Evolutionary conservation across 2,797 vertebrate genomes (phyloP).

Genomic region (Margarornis squamiger): DNA sequence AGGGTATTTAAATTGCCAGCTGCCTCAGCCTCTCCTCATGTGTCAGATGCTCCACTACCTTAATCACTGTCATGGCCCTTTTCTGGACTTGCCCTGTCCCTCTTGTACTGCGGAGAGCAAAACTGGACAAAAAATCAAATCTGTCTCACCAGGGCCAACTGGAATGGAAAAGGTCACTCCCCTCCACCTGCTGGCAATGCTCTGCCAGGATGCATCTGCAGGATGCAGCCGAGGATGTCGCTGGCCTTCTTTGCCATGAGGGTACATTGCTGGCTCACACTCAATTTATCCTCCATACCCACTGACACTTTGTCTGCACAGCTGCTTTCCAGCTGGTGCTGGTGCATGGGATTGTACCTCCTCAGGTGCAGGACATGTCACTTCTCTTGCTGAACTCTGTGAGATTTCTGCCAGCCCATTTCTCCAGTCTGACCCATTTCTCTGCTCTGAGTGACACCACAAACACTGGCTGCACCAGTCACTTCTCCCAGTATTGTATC

Average conservation of each 20-base stretch:
- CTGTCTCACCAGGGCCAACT: background rate
- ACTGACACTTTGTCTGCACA: background rate
- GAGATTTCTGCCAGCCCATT: background rate
- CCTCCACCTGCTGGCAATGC: background rate
- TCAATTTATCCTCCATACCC: background rate
- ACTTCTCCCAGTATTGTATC: background rate
- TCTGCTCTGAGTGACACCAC: background rate
- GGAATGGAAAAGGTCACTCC: background rate
- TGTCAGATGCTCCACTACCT: background rate
- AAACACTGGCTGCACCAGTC: background rate
- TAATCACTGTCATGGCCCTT: background rate
- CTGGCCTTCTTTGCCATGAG: background rate
- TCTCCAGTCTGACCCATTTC: background rate
- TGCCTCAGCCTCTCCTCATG: background rate
- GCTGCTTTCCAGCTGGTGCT: background rate
- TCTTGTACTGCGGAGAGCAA: background rate
- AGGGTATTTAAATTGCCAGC: background rate
- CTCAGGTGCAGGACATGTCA: background rate
- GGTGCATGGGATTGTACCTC: background rate
- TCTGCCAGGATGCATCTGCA: background rate
- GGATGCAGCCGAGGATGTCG: background rate
- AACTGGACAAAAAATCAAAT: background rate
- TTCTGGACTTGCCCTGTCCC: background rate
- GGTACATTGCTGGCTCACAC: background rate
- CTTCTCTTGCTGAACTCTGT: background rate